These are phyloP conservation scores for Pocillopora verrucosa DNA, from an alignment of 64 coral and sea anemone species.

Conservation along the genomic window DNA sequence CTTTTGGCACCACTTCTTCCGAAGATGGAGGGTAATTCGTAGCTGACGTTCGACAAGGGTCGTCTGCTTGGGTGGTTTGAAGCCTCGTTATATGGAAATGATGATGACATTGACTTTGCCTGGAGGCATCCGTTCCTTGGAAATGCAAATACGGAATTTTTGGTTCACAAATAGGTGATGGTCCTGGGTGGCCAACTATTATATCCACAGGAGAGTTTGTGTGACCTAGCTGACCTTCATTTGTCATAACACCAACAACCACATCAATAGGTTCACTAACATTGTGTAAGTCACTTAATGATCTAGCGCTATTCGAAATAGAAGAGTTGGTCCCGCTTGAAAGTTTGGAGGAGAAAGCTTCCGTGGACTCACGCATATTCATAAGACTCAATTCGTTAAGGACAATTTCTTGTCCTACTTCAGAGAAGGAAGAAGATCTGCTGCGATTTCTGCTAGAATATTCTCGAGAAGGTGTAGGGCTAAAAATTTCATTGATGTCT, in stretches of 20 bases:
- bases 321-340: constrained; percentile 12
- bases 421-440: constrained; percentile 8
- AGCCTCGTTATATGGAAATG: neutral
- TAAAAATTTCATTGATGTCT: neutral
- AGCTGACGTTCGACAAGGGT: neutral
- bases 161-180: neutral
- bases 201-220: constrained; percentile 13
- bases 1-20: neutral
- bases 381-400: constrained; percentile 1
- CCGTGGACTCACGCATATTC: neutral
- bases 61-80: neutral
- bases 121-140: neutral
- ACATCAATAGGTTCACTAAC: constrained; percentile 33
- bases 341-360: neutral
- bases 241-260: neutral
- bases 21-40: neutral
- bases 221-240: neutral
- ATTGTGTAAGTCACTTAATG: constrained; percentile 21
- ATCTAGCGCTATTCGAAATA: constrained; percentile 10
- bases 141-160: neutral
- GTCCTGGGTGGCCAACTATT: neutral
- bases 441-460: neutral
- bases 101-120: neutral
- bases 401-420: constrained; percentile 7
- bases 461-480: constrained; percentile 5